Percentiles rank a stretch among this genome's conserved stretches.
These are phyloP conservation scores for Popillia japonica DNA, from an alignment of 1,140 invertebrate genomes.

Conservation along the genomic window DNA sequence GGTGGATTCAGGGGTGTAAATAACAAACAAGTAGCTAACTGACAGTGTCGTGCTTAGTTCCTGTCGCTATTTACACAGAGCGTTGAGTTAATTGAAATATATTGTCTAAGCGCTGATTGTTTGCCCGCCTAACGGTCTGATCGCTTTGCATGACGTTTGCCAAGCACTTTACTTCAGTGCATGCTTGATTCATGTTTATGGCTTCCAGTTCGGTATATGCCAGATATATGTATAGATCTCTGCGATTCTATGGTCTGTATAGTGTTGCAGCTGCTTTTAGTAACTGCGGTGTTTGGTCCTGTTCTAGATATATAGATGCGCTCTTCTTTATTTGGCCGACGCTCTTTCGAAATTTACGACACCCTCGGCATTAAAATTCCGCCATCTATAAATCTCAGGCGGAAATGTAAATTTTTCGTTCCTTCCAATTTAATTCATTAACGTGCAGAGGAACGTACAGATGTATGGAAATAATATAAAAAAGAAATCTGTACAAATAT, in stretches of 20 bases:
- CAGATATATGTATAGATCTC: neutral
- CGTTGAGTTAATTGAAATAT: constrained; percentile 58
- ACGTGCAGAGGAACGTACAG: neutral
- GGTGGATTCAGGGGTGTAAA: constrained; percentile 53
- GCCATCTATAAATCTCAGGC: constrained; percentile 23
- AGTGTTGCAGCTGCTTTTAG: neutral
- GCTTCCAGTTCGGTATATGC: constrained; percentile 39
- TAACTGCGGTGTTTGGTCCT: constrained; percentile 3
- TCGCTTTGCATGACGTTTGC: constrained; percentile 51
- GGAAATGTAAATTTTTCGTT: constrained; percentile 33
- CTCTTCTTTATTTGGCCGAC: constrained; percentile 24
- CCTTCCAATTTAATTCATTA: constrained; percentile 19
- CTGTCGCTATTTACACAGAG: constrained; percentile 49
- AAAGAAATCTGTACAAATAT: neutral
- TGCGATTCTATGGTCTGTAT: neutral
- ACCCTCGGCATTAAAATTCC: constrained; percentile 32
- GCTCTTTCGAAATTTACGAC: constrained; percentile 28
- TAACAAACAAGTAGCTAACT: constrained; percentile 59
- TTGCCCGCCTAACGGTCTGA: constrained; percentile 52
- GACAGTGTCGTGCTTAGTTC: constrained; percentile 52
- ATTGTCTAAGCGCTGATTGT: constrained; percentile 57
- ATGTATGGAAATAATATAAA: neutral
- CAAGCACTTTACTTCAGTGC: constrained; percentile 46
- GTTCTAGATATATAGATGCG: constrained; percentile 12
- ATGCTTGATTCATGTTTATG: constrained; percentile 49